Conservation (phyloP, 2,888 invertebrate species). For the Hypsopygia costalis region DNA sequence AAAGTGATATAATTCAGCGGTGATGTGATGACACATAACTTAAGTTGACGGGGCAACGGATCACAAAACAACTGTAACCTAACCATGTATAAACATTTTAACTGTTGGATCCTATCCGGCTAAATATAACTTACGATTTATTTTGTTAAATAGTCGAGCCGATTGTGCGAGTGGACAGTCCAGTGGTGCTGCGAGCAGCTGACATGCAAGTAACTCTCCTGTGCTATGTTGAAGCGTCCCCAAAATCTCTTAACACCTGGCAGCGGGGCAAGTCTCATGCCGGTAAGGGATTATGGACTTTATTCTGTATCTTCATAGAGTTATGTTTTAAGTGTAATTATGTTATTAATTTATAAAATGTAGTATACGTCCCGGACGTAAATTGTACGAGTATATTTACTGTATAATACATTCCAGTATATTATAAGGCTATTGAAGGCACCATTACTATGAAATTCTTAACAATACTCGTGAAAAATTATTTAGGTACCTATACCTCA, state of each 20-base stretch:
- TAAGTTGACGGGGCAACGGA: too few species aligned
- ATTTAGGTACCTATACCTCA: too few species aligned
- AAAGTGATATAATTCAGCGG: too few species aligned
- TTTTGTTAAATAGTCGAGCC: constrained; percentile 85
- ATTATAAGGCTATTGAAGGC: too few species aligned
- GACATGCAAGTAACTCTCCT: constrained; percentile 90
- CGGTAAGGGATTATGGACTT: constrained; percentile 29
- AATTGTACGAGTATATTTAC: too few species aligned
- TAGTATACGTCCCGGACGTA: not conserved
- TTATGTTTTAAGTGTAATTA: not conserved
- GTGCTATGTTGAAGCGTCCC: constrained; percentile 93
- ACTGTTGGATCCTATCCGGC: too few species aligned
- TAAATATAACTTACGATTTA: constrained; percentile 5
- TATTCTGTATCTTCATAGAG: not conserved
- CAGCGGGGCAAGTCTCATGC: constrained; percentile 59
- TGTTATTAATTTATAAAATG: not conserved
- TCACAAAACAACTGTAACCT: too few species aligned
- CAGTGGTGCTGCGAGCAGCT: constrained; percentile 89
- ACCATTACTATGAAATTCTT: too few species aligned
- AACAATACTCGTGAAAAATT: too few species aligned
- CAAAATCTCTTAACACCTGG: constrained; percentile 93
- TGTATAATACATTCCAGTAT: too few species aligned
- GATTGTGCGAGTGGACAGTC: constrained; percentile 89
- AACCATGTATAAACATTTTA: too few species aligned
- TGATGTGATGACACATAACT: too few species aligned